Conservation (phyloP, 2,888 invertebrate species). For the Dasysyrphus albostriatus region DNA sequence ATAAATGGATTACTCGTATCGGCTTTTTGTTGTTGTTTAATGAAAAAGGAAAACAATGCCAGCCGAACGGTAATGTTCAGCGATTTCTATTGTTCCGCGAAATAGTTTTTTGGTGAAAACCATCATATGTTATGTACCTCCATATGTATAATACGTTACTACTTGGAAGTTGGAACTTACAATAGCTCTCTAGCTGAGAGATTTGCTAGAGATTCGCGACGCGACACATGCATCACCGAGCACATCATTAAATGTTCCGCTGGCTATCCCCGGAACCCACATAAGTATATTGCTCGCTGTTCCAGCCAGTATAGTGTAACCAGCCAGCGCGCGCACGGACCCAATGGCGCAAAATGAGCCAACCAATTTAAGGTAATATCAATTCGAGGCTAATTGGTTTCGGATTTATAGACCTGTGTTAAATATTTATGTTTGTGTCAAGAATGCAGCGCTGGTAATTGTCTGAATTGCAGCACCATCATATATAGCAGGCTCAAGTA, state of each 20-base stretch:
- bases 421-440: slow-evolving; percentile 76
- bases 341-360: slow-evolving; percentile 71
- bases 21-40: slow-evolving; percentile 41
- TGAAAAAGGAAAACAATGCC: slow-evolving; percentile 70
- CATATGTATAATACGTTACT: background rate
- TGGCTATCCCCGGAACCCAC: slow-evolving; percentile 48
- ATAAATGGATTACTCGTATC: slow-evolving; percentile 65
- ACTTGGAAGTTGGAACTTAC: background rate
- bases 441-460: slow-evolving; percentile 76
- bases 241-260: slow-evolving; percentile 73
- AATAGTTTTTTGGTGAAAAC: slow-evolving; percentile 65
- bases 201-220: slow-evolving; percentile 56
- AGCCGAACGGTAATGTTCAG: slow-evolving; percentile 73
- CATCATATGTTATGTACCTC: too few relatives aligned
- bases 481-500: slow-evolving; percentile 39
- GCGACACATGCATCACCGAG: slow-evolving; percentile 73
- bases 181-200: slow-evolving; percentile 12
- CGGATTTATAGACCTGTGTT: slow-evolving; percentile 76
- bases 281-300: slow-evolving; percentile 26
- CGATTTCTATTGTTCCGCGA: slow-evolving; percentile 71
- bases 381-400: slow-evolving; percentile 76
- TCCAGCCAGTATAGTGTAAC: background rate
- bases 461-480: slow-evolving; percentile 75
- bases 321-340: slow-evolving; percentile 59
- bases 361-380: slow-evolving; percentile 76